These are phyloP conservation scores for Melinopterus prodromus DNA, from an alignment of 2,888 invertebrate genomes.

Conservation along the genomic window DNA sequence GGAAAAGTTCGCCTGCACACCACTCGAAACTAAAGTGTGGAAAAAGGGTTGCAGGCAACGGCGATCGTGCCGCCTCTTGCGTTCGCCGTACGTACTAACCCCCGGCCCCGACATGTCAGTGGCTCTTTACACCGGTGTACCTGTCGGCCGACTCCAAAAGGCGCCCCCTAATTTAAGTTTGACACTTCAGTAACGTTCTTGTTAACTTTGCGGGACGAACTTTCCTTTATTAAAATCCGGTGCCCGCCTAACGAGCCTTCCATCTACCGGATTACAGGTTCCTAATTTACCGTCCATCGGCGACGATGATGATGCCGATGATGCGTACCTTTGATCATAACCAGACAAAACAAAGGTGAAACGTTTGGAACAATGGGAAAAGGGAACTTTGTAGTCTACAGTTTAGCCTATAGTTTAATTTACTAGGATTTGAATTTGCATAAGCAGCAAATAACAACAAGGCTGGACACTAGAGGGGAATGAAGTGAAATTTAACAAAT, in stretches of 20 bases:
- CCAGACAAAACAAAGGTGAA: too few species aligned
- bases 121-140: constrained; percentile 10
- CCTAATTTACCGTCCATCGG: background rate
- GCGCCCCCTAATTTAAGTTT: constrained; percentile 35
- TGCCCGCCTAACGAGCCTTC: constrained; percentile 18
- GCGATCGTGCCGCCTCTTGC: background rate
- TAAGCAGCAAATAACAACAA: too few species aligned
- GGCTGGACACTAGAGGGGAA: too few species aligned
- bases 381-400: too few species aligned
- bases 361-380: too few species aligned
- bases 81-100: constrained; percentile 16
- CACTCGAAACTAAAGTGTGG: background rate
- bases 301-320: background rate
- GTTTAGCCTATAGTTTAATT: too few species aligned
- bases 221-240: constrained; percentile 33
- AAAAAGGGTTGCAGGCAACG: background rate
- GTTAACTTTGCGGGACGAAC: constrained; percentile 30
- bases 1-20: background rate
- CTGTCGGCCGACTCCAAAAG: constrained; percentile 29
- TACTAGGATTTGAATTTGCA: too few species aligned
- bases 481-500: too few species aligned
- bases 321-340: background rate
- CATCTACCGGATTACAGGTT: background rate
- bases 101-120: background rate
- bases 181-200: constrained; percentile 33